A percentile compares a stretch with the other conserved stretches of the same genome.
Conservation (phyloP, 92 coral and sea anemone species). For the Palythoa caribaeorum region DNA sequence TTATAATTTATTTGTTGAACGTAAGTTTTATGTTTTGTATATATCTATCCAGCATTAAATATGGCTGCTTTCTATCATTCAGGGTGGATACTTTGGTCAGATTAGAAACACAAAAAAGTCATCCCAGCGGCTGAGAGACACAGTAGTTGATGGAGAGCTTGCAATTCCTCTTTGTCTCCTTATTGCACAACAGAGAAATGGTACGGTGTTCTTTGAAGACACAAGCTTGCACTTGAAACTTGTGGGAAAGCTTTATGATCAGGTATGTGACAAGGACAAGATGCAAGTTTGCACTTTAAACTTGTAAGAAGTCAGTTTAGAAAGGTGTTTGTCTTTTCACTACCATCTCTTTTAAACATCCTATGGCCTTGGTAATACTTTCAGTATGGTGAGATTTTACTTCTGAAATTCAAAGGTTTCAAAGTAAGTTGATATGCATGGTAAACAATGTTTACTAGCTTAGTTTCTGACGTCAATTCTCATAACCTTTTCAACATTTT, state of each 20-base stretch:
- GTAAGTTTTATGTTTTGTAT: not conserved
- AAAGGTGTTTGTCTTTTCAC: too few relatives aligned
- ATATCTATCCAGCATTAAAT: not conserved
- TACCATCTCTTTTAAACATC: too few relatives aligned
- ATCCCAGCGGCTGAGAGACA: conserved; percentile 95
- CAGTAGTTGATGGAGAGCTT: conserved; percentile 87
- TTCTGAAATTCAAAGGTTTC: too few relatives aligned
- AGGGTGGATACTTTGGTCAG: conserved; percentile 99
- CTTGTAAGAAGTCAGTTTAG: too few relatives aligned
- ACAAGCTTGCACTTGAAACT: conserved; percentile 87
- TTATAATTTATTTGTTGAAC: not conserved
- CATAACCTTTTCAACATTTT: too few relatives aligned
- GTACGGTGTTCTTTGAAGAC: conserved; percentile 93
- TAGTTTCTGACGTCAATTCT: too few relatives aligned
- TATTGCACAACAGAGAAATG: conserved; percentile 98
- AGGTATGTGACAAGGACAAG: conserved; percentile 62
- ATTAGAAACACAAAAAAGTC: conserved; percentile 97
- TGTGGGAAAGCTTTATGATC: conserved; percentile 97
- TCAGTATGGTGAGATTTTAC: too few relatives aligned
- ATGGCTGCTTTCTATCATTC: not conserved
- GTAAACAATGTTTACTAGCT: too few relatives aligned
- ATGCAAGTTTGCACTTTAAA: too few relatives aligned
- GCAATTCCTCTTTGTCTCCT: conserved; percentile 93
- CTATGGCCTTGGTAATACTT: too few relatives aligned
- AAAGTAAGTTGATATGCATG: too few relatives aligned